These are phyloP conservation scores for Lottia gigantea DNA, from an alignment of 2,888 invertebrate species.

Conservation along the genomic window DNA sequence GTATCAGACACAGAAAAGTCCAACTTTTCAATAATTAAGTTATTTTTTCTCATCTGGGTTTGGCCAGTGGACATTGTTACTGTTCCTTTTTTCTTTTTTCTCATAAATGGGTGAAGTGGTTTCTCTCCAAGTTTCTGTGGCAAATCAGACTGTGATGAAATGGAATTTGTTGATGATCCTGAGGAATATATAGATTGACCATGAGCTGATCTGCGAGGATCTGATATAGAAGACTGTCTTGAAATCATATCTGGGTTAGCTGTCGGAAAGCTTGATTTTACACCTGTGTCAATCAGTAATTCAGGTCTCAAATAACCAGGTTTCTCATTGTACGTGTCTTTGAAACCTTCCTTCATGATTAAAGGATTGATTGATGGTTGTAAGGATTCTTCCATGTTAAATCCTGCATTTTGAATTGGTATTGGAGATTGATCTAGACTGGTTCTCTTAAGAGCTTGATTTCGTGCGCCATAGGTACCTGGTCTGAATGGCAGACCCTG, in stretches of 20 bases:
- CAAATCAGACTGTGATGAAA: not conserved
- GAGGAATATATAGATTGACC: not conserved
- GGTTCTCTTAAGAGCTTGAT: not conserved
- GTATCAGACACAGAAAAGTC: not conserved
- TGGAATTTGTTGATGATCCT: not conserved
- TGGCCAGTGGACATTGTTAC: not conserved
- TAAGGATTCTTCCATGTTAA: not conserved
- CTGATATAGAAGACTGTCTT: not conserved
- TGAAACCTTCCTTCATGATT: not conserved
- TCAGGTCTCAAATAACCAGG: no score
- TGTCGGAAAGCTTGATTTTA: not conserved
- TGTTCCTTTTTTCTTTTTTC: not conserved
- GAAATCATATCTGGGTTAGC: not conserved
- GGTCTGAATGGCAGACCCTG: not conserved
- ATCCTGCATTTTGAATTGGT: not conserved
- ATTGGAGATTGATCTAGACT: not conserved
- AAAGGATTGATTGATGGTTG: not conserved
- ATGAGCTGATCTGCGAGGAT: not conserved
- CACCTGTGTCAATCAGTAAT: no score
- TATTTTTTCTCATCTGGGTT: not conserved
- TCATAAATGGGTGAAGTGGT: constrained; percentile 1
- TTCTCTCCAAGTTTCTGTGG: not conserved
- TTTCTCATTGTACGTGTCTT: not conserved
- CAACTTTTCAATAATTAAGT: not conserved
- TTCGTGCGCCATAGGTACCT: not conserved